phyloP scores from a whole-genome alignment of 2,113 vertebrate species.

The Passer domesticus region DNA sequence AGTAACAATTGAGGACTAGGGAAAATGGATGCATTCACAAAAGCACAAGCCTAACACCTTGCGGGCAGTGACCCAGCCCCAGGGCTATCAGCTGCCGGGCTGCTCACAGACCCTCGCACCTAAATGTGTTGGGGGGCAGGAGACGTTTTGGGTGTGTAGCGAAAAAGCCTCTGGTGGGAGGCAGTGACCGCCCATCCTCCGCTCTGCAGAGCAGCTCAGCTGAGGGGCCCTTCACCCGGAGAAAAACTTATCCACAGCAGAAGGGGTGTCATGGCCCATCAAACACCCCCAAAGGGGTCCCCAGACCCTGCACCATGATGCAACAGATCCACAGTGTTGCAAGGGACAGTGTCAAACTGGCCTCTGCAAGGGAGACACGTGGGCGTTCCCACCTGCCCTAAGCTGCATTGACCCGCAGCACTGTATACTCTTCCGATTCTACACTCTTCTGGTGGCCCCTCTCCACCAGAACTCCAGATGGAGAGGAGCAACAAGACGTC shows the following conservation, averaged over 20 bases:
- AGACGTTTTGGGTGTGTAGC: not conserved
- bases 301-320: not conserved
- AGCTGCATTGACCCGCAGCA: accelerated
- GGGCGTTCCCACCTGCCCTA: not conserved
- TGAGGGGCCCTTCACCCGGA: not conserved
- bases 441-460: too few relatives aligned
- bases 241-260: not conserved
- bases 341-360: too few relatives aligned
- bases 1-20: not conserved
- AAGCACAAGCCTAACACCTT: not conserved
- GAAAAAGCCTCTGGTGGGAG: not conserved
- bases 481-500: not conserved
- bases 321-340: too few relatives aligned
- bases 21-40: not conserved
- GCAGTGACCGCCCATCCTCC: not conserved
- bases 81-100: not conserved
- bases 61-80: not conserved
- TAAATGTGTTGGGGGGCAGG: too few relatives aligned
- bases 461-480: not conserved
- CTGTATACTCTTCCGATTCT: accelerated
- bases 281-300: not conserved
- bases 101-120: not conserved
- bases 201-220: not conserved
- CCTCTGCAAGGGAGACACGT: not conserved
- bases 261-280: not conserved